These are phyloP conservation scores for Planococcus citri DNA, from an alignment of 1,140 invertebrate genomes.

Conservation along the genomic window DNA sequence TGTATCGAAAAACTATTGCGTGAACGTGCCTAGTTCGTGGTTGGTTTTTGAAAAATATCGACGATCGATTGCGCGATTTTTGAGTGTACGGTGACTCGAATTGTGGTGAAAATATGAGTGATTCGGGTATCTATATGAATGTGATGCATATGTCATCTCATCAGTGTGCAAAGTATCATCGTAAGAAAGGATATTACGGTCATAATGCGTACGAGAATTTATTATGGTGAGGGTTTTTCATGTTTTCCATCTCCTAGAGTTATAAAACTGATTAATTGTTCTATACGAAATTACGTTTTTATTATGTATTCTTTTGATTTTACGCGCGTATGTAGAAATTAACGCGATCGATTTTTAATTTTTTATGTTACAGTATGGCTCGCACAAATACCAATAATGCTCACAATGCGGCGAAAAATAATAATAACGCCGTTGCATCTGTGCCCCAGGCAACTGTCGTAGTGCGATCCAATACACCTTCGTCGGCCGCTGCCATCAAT, in stretches of 20 bases:
- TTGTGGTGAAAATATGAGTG: neutral
- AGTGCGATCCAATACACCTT: neutral
- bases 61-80: neutral
- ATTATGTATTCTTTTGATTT: no score
- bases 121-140: neutral
- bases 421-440: neutral
- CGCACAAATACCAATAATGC: neutral
- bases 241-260: neutral
- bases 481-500: neutral
- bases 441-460: neutral
- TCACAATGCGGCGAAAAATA: neutral
- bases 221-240: neutral
- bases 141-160: neutral
- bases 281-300: no score
- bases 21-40: neutral
- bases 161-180: neutral
- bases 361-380: constrained; percentile 10
- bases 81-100: no score
- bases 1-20: neutral
- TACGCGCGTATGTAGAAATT: no score
- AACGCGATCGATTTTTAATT: no score
- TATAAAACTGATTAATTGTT: no score
- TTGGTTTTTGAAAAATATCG: neutral
- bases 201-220: constrained; percentile 9
- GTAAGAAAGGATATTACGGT: constrained; percentile 1